These are phyloP conservation scores for Chrysomallon squamiferum DNA, from an alignment of 1,140 invertebrate genomes.

Conservation along the genomic window DNA sequence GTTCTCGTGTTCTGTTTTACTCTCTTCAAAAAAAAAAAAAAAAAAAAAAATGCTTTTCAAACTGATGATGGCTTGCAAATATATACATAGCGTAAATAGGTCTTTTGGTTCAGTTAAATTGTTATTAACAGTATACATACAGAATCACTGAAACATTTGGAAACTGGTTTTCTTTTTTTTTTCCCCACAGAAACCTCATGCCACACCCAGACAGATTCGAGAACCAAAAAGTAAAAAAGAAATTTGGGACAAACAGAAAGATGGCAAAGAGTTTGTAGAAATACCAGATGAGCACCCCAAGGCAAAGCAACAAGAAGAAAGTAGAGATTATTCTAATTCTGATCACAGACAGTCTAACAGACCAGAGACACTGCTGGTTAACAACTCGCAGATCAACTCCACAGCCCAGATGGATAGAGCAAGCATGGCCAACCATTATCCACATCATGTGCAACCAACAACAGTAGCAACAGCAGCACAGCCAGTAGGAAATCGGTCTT, in stretches of 20 bases:
- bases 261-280: conserved; percentile 40
- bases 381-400: neutral
- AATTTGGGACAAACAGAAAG: conserved; percentile 37
- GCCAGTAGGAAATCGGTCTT: neutral
- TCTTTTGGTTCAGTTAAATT: too few relatives aligned
- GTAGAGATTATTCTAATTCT: neutral
- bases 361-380: conserved; percentile 1
- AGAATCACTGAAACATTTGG: too few relatives aligned
- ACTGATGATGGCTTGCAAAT: too few relatives aligned
- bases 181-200: conserved; percentile 32
- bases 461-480: conserved; percentile 15
- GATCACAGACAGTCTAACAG: neutral
- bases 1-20: too few relatives aligned
- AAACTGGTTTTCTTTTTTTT: too few relatives aligned
- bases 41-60: too few relatives aligned
- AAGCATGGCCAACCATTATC: conserved; percentile 9
- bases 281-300: conserved; percentile 8
- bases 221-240: conserved; percentile 25
- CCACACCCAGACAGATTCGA: conserved; percentile 21
- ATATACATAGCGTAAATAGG: too few relatives aligned
- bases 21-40: too few relatives aligned
- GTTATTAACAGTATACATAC: too few relatives aligned
- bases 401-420: conserved; percentile 1
- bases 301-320: neutral
- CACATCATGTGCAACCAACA: conserved; percentile 10